Base-by-base conservation (phyloP, 2,888 invertebrate species). In the Drosophila monieri region DNA sequence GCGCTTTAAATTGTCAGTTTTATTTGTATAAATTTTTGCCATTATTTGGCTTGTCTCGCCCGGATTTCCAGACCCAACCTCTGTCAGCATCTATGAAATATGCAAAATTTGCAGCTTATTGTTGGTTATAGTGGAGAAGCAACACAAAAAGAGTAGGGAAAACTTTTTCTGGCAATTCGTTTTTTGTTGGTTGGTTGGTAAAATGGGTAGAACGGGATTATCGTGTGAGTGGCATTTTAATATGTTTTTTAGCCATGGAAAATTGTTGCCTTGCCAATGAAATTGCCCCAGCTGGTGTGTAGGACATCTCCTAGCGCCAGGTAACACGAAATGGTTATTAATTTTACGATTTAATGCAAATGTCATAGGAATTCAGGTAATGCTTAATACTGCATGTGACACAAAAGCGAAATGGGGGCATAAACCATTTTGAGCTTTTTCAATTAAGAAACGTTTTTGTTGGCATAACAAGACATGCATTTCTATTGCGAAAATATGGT, bases 51-150 rank as follows among this genome's bases (percentile, higher is more conserved):
- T 86, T 74, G 76, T 80, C 56, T 71, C 69, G 76, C 69, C 81
- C 61, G 64, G 47, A 58, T 53, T 68, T 58, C 23, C 41, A 52
- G n/a, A 23, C 21, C 53, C 58, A 48, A 47, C 57, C 51, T 52
- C 70, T 80, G 77, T 77, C 87, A 80, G 68, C 85, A 71, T 64
- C 69, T 83, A 80, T 83, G 87, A 83, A 83, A 87, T 83, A 83
- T 87, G 81, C 74, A 80, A 80, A 83, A 87, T 84, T 84, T 80
- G 70, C 85, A 83, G 87, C 87, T 81, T 86, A 86, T 84, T 86
- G 68, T 68, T 59, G 84, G 41, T 18, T 56, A 73, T 79, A 74
- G 12, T 18, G 23, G 12, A 32, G 5, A n/a, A 41, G 43, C 57
- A 60, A 41, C 54, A 49, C 43, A 32, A 18, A n/a, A 43, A 37